Evolutionary conservation across 2,797 vertebrate species (phyloP), one percentile per base, ranked within the genome.

Genomic region (Prionace glauca): DNA sequence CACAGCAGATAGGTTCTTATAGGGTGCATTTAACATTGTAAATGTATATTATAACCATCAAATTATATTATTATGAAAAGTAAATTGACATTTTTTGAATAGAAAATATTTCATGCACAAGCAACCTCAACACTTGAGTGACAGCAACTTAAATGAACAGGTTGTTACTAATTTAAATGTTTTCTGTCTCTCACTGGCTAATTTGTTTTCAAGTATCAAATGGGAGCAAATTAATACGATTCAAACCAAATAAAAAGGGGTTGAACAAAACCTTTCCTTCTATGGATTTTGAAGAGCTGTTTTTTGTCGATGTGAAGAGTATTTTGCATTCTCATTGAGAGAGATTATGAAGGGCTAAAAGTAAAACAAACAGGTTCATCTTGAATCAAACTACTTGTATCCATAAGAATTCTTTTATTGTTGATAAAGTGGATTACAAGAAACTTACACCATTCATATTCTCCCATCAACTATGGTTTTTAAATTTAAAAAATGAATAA

Each of bases 11-110:
- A 91, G 88, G 32, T 65, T 90, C 29, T 16, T 65, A 65, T 18
- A 24, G 36, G 10, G 45, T 84, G 36, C 36, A 84, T 45, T 84
- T 84, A 65, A 36, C 12, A 91, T 62, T 91, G 26, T 91, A 91
- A 91, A 65, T 91, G 60, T 91, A 91, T 65, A n/a, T 91, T 65
- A 65, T 65, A 91, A 60, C 88, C 12, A 65, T 91, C 1, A 62
- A 91, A 84, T 84, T 45, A 84, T 84, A 90, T 62, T 90, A 29
- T 90, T 90, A 11, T 90, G 87, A 90, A 90, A 56, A 90, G 18
- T 65, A 91, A 91, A 29, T 65, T n/a, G 60, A 20, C 62, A 91
- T 91, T 60, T 56, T 91, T 3, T 91, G 88, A 65, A 26, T 91
- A 91, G 60, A 18, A 91, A 91, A 26, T 91, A 32, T 65, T 91